Conservation (phyloP, 2,113 vertebrate genomes). For the Chunga burmeisteri region DNA sequence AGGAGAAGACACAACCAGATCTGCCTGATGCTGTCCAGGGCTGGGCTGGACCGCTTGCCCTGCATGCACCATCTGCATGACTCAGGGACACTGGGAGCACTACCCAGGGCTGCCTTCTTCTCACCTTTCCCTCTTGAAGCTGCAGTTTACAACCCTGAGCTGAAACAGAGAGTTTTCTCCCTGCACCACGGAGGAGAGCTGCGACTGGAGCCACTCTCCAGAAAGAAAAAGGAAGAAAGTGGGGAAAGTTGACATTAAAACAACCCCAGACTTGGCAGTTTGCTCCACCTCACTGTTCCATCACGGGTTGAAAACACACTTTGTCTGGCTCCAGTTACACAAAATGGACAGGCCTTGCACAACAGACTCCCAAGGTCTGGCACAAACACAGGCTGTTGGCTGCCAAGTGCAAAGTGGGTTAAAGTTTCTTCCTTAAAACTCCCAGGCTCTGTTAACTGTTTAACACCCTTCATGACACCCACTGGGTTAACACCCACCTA, state of each 20-base stretch:
- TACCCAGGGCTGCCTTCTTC: background rate
- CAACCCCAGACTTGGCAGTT: background rate
- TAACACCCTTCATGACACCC: accelerated
- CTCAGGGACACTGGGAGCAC: background rate
- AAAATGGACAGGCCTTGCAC: background rate
- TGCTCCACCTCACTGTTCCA: background rate
- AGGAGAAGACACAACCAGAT: background rate
- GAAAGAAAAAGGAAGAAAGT: background rate
- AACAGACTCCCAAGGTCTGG: background rate
- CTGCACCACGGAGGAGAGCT: background rate
- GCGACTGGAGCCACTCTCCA: background rate
- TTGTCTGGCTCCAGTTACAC: background rate
- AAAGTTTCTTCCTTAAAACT: background rate
- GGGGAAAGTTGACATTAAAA: background rate
- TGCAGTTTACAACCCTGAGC: background rate
- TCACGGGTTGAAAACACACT: background rate
- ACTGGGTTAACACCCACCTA: background rate
- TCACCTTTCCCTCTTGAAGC: background rate
- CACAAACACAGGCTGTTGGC: background rate
- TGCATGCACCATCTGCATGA: background rate
- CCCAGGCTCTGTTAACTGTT: background rate
- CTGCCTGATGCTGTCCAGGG: background rate
- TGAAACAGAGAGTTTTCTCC: background rate
- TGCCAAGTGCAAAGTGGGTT: conserved; percentile 35
- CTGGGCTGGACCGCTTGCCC: background rate